phyloP scores from a whole-genome alignment of 2,113 vertebrate species.

The Urocitellus parryii region DNA sequence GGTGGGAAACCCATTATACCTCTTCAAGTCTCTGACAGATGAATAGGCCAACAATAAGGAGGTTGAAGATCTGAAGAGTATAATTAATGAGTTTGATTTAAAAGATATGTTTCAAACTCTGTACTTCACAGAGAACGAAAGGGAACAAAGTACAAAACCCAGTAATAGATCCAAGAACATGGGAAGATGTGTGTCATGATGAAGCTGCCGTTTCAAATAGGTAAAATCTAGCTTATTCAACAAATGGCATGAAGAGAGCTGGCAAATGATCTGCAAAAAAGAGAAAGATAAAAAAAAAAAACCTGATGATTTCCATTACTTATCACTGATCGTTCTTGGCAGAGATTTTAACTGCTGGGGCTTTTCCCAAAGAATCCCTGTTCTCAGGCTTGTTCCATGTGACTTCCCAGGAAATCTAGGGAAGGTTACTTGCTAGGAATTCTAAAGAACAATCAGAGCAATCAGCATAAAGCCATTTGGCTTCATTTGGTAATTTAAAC shows the following conservation, averaged over 20 bases:
- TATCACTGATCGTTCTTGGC: slow-evolving; percentile 43
- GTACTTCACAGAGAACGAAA: slow-evolving; percentile 57
- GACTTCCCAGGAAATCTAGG: slow-evolving; percentile 59
- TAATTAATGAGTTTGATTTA: slow-evolving; percentile 64
- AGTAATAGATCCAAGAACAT: slow-evolving; percentile 49
- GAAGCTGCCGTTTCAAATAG: slow-evolving; percentile 61
- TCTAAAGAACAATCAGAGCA: not conserved
- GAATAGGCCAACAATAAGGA: slow-evolving; percentile 47
- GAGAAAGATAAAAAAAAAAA: slow-evolving; percentile 63
- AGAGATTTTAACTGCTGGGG: not conserved
- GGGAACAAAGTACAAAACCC: slow-evolving; percentile 39
- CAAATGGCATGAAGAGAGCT: slow-evolving; percentile 55
- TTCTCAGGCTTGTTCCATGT: not conserved
- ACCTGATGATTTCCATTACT: slow-evolving; percentile 6
- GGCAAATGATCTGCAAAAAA: slow-evolving; percentile 57
- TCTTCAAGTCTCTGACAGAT: slow-evolving; percentile 52
- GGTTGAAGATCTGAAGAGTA: slow-evolving; percentile 40
- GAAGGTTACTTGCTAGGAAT: not conserved
- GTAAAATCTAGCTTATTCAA: slow-evolving; percentile 59
- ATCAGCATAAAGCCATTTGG: not conserved
- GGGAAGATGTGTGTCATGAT: not conserved
- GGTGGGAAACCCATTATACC: not conserved
- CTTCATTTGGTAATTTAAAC: not conserved
- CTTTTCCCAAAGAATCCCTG: not conserved
- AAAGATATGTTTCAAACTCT: slow-evolving; percentile 47